phyloP scores from a whole-genome alignment of 1,140 invertebrate species.

The Eueides isabella region DNA sequence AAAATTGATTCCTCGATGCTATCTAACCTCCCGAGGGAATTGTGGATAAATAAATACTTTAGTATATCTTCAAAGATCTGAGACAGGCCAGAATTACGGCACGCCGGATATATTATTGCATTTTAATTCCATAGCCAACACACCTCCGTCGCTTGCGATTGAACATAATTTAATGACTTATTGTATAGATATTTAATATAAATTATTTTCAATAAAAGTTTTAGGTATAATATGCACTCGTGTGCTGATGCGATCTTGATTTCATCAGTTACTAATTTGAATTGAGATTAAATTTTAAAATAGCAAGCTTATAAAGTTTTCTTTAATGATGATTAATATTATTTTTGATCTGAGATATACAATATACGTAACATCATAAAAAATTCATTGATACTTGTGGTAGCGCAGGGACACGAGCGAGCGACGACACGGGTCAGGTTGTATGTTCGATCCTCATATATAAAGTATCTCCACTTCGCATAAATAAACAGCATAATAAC shows the following conservation, averaged over 20 bases:
- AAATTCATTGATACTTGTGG: too few species aligned
- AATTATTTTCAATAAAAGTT: neutral
- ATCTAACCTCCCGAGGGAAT: constrained; percentile 74
- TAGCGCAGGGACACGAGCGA: too few species aligned
- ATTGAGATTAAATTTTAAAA: neutral
- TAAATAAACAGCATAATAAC: constrained; percentile 22
- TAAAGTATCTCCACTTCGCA: neutral
- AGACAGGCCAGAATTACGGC: constrained; percentile 76
- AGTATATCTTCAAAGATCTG: constrained; percentile 72
- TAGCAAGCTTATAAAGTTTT: neutral
- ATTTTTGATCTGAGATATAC: too few species aligned
- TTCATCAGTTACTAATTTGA: constrained; percentile 17
- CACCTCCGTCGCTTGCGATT: constrained; percentile 69
- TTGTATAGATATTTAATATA: constrained; percentile 43
- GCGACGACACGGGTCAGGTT: too few species aligned
- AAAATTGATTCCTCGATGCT: constrained; percentile 80
- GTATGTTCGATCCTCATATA: too few species aligned
- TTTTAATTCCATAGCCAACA: constrained; percentile 73
- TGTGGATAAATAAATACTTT: constrained; percentile 80
- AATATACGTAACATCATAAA: too few species aligned
- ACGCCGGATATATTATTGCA: constrained; percentile 74
- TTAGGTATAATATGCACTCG: neutral
- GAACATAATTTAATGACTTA: constrained; percentile 71
- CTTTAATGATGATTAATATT: too few species aligned
- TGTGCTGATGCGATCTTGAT: constrained; percentile 19